Evolutionary conservation across 2,113 vertebrate genomes (phyloP), one percentile per base, ranked within the genome.

Genomic region (Nettapus auritus): DNA sequence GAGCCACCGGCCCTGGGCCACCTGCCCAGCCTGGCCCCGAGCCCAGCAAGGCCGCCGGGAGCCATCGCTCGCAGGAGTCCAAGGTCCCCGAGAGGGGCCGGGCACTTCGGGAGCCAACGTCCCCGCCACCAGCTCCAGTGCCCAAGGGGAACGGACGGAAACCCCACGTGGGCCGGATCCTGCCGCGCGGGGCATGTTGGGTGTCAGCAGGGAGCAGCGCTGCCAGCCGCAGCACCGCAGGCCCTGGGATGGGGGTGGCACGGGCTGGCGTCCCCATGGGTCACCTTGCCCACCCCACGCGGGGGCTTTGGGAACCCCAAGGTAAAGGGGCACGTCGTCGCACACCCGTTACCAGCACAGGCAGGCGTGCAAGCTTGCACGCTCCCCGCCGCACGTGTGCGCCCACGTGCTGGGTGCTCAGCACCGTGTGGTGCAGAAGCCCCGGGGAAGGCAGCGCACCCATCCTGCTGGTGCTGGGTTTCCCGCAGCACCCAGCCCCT

Each of bases 321-420:
- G 56, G 22, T 62, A 13, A 1, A 0, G 3, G 40, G 21, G 23
- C 0, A 0, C 0, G 1, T 60, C 3, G 10, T 21, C 5, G 26
- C 52, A 55, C 52, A 29, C 26, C 70, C 1, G 0, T 3, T 23
- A 40, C n/a, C 67, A 40, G 21, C 22, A 7, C 50, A 13, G 50
- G 50, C 50, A 25, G 50, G 38, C 0, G 0, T 2, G 4, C 26
- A 26, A 2, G 0, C 20, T 29, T 1, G 3, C 62, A 36, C 0
- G 0, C 42, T 83, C 44, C 42, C 33, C 0, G 1, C 40, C 0
- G 0, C 55, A 26, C 6, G 4, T 8, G 46, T 0, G 2, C 1
- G 3, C 60, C 82, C 44, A 11, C 0, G 52, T 29, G 52, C 52
- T 55, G 7, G 38, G 33, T 56, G 25, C 74, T 31, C 53, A 18